Conservation (phyloP, 1,140 invertebrate genomes). For the Arctopsyche grandis region DNA sequence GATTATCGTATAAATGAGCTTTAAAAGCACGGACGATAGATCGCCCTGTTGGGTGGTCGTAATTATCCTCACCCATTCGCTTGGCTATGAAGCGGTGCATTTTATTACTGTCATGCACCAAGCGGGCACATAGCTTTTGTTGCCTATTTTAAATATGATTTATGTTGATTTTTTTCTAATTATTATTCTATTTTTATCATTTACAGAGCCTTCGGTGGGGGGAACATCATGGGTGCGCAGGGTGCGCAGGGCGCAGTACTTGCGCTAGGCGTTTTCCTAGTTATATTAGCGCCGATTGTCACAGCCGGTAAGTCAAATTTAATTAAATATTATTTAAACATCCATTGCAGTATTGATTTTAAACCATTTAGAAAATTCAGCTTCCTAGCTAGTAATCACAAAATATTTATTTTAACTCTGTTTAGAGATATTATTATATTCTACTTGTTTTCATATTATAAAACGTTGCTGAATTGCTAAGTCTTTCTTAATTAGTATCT, state of each 20-base stretch:
- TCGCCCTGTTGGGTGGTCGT: too few relatives aligned
- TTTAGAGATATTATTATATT: too few relatives aligned
- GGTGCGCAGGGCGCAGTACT: slow-evolving; percentile 44
- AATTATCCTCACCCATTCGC: too few relatives aligned
- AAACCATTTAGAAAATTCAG: too few relatives aligned
- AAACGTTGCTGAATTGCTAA: neutral
- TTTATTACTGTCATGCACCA: too few relatives aligned
- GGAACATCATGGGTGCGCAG: slow-evolving; percentile 47
- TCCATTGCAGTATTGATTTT: too few relatives aligned
- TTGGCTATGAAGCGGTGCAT: too few relatives aligned
- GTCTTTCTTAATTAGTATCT: neutral
- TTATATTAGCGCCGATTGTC: slow-evolving; percentile 41
- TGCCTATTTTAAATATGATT: neutral
- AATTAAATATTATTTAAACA: too few relatives aligned
- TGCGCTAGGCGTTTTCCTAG: slow-evolving; percentile 36
- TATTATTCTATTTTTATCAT: slow-evolving; percentile 31
- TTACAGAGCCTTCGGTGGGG: slow-evolving; percentile 43
- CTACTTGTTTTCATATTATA: too few relatives aligned
- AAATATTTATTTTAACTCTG: slow-evolving; percentile 23
- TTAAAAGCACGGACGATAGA: too few relatives aligned
- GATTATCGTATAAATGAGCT: too few relatives aligned
- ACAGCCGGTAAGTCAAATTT: slow-evolving; percentile 45
- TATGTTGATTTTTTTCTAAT: neutral
- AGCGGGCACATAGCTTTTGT: too few relatives aligned
- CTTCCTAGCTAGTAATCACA: neutral